Conservation (phyloP, 2,888 invertebrate species). For the Drymonia ruficornis region DNA sequence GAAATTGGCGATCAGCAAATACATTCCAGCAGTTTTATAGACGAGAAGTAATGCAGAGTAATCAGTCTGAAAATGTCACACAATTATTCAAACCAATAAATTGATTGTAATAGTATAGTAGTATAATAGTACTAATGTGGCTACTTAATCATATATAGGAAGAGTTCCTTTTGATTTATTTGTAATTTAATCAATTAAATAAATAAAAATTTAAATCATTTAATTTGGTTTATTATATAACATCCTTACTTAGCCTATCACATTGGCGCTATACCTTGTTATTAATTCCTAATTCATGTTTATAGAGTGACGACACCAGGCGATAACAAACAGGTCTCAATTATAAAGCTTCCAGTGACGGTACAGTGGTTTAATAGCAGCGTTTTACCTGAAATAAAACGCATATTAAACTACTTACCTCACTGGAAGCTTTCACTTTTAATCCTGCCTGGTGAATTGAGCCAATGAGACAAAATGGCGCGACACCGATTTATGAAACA, state of each 20-base stretch:
- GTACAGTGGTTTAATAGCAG: slow-evolving; percentile 14
- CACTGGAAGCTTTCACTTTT: slow-evolving; percentile 12
- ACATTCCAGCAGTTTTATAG: slow-evolving; percentile 24
- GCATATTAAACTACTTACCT: slow-evolving; percentile 22
- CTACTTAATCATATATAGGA: too few relatives aligned
- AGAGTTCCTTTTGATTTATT: too few relatives aligned
- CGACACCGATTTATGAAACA: not conserved
- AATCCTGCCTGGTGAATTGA: slow-evolving; percentile 10
- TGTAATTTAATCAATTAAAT: too few relatives aligned
- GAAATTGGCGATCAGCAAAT: slow-evolving; percentile 24
- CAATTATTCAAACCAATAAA: slow-evolving; percentile 5
- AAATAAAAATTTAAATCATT: too few relatives aligned
- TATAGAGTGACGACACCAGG: slow-evolving; percentile 10
- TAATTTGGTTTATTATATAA: not conserved
- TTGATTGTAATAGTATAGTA: not conserved
- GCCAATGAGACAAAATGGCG: slow-evolving; percentile 2
- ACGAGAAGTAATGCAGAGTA: slow-evolving; percentile 9
- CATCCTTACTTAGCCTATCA: not conserved
- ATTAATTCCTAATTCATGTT: not conserved
- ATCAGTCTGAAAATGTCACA: not conserved
- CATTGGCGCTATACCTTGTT: slow-evolving; percentile 2
- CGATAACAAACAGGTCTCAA: slow-evolving; percentile 15
- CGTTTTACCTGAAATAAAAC: slow-evolving; percentile 19
- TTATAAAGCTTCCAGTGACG: slow-evolving; percentile 16
- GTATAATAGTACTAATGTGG: too few relatives aligned